A percentile compares a stretch with the other conserved stretches of the same genome.
phyloP scores from a whole-genome alignment of 1,140 invertebrate genomes.

The Diabrotica undecimpunctata region DNA sequence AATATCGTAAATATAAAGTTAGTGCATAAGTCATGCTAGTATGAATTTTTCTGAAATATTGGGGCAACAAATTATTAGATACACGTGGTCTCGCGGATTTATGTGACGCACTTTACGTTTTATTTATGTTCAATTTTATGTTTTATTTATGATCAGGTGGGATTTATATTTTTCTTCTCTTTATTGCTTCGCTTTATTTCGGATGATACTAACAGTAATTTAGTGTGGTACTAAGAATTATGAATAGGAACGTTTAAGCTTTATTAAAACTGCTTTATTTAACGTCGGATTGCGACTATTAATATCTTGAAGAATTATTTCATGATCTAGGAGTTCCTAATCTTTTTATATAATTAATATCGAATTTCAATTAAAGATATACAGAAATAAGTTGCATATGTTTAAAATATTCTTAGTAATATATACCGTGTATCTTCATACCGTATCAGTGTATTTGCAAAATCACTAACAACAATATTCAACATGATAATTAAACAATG shows the following conservation, averaged over 20 bases:
- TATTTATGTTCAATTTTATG: constrained; percentile 43
- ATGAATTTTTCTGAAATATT: constrained; percentile 45
- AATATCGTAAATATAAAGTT: constrained; percentile 48
- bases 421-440: no score
- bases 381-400: no score
- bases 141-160: constrained; percentile 18
- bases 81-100: constrained; percentile 43
- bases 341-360: no score
- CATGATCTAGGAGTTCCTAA: no score
- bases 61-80: constrained; percentile 42
- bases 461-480: no score
- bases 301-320: no score
- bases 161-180: constrained; percentile 17
- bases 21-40: constrained; percentile 41
- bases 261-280: no score
- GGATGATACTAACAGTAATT: background rate
- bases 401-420: no score
- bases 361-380: no score
- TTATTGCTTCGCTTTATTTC: background rate
- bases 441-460: no score
- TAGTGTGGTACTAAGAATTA: background rate
- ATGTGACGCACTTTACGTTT: constrained; percentile 38
- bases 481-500: no score
- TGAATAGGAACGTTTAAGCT: background rate
- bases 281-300: no score